Evolutionary conservation across 1,140 invertebrate species (phyloP), one percentile per base, ranked within the genome.

Genomic region (Drosophila miranda): DNA sequence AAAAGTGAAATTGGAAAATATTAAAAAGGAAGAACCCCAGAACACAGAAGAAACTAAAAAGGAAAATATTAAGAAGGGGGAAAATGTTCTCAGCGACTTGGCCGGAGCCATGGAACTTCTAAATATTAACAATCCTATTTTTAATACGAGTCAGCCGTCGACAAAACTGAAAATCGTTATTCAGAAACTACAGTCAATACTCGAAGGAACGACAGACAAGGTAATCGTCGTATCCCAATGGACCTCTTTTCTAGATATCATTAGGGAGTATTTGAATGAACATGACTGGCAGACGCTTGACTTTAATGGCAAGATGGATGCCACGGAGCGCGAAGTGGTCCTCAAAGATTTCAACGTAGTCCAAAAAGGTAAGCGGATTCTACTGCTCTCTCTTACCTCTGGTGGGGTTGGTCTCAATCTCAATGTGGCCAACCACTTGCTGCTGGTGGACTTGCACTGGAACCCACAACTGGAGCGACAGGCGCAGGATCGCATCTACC

Each of bases 401-500:
- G 78, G 78, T 21, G 78, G 78, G 13, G 78, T 81, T 28, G 78
- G 78, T 2, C 49, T 81, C 1, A 81, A 81, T 64, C 56, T 81
- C 0, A 81, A 78, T 55, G 79, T 73, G 7, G 78, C 78, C 13
- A 81, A 81, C 41, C 78, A 81, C 52, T 58, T 81, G 55, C 34
- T 81, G 2, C 7, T 81, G 28, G 56, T 78, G 2, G 78, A 81
- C 45, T 26, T 81, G 2, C 78, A 81, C 46, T 81, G 72, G 78
- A 81, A 81, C 60, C 78, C 78, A 4, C 78, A 81, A 26, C 21
- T 81, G 7, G 55, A 83, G 46, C 58, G 56, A 2, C 78, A 81
- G 43, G 78, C 78, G 2, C 78, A 81, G 62, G 78, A 81, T 50
- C 78, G 78, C 0, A 83, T 81, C 8, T 81, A 82, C 52, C 78